Percentiles rank a stretch among this genome's conserved stretches.
These are phyloP conservation scores for Zonitis immaculata DNA, from an alignment of 2,888 invertebrate genomes.

Conservation along the genomic window DNA sequence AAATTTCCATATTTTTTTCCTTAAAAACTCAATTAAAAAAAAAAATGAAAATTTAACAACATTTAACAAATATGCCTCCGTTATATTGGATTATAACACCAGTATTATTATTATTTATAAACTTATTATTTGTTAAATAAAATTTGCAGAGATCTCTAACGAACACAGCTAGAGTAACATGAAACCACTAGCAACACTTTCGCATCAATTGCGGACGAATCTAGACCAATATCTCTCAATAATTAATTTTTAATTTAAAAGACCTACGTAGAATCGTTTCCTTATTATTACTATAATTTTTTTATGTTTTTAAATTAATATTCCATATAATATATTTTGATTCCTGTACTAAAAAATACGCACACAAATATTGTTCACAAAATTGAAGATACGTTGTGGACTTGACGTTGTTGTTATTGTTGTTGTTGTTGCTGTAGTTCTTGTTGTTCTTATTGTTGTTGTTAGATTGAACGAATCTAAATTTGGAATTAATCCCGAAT, in stretches of 20 bases:
- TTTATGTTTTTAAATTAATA: conserved; percentile 27
- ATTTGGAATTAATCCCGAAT: not conserved
- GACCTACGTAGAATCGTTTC: conserved; percentile 45
- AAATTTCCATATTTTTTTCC: not conserved
- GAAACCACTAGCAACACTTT: conserved; percentile 45
- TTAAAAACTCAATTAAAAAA: not conserved
- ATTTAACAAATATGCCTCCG: not conserved
- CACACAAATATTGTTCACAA: conserved; percentile 46
- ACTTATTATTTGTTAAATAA: conserved; percentile 9
- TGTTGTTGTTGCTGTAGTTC: not conserved
- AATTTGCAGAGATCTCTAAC: conserved; percentile 46
- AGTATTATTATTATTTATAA: not conserved
- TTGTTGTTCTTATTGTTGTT: not conserved
- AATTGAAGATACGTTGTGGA: conserved; percentile 35
- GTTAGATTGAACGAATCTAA: not conserved
- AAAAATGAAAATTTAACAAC: not conserved
- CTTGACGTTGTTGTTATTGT: conserved; percentile 27
- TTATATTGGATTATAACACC: not conserved
- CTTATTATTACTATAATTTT: conserved; percentile 43
- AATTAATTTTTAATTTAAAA: not conserved
- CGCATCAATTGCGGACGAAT: conserved; percentile 44
- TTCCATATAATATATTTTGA: conserved; percentile 37
- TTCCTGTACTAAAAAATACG: conserved; percentile 50
- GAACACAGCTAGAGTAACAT: conserved; percentile 49
- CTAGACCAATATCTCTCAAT: conserved; percentile 27